Conservation (phyloP, 2,888 invertebrate species). For the Drosophila siamana region DNA sequence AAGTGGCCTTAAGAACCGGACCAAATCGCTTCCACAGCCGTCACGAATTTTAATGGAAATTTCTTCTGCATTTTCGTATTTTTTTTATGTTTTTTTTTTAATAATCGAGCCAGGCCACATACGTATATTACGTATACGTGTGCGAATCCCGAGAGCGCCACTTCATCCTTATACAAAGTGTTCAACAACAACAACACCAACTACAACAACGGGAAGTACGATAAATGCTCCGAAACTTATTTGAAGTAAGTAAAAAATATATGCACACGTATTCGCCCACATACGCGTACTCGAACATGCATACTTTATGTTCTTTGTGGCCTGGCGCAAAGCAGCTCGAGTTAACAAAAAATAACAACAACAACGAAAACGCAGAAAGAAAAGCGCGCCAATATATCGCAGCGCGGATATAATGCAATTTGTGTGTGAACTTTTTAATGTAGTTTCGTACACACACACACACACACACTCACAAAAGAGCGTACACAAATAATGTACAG, state of each 20-base stretch:
- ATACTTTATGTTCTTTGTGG: slow-evolving; percentile 55
- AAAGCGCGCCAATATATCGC: slow-evolving; percentile 72
- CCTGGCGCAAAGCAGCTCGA: slow-evolving; percentile 27
- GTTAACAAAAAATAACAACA: slow-evolving; percentile 10
- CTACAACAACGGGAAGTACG: slow-evolving; percentile 48
- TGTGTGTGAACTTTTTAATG: slow-evolving; percentile 77
- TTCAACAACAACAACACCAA: slow-evolving; percentile 54
- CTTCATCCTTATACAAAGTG: slow-evolving; percentile 61
- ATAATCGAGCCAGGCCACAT: slow-evolving; percentile 54
- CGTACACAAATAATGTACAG: slow-evolving; percentile 10
- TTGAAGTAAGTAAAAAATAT: slow-evolving; percentile 51
- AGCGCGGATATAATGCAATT: slow-evolving; percentile 72
- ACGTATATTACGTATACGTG: slow-evolving; percentile 9
- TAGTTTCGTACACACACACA: slow-evolving; percentile 48
- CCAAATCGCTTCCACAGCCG: slow-evolving; percentile 40
- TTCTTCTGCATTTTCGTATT: slow-evolving; percentile 11
- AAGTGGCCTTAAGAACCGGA: slow-evolving; percentile 57
- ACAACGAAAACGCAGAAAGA: slow-evolving; percentile 12
- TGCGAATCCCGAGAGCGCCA: slow-evolving; percentile 27
- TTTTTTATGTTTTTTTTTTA: slow-evolving; percentile 28
- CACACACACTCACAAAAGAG: slow-evolving; percentile 16
- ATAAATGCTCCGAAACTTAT: slow-evolving; percentile 58
- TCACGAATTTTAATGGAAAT: slow-evolving; percentile 65
- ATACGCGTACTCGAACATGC: slow-evolving; percentile 18
- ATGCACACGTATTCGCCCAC: slow-evolving; percentile 31